Percentiles rank a stretch among this genome's conserved stretches.
phyloP scores from a whole-genome alignment of 23 tunicate species.

The Diplosoma virens region DNA sequence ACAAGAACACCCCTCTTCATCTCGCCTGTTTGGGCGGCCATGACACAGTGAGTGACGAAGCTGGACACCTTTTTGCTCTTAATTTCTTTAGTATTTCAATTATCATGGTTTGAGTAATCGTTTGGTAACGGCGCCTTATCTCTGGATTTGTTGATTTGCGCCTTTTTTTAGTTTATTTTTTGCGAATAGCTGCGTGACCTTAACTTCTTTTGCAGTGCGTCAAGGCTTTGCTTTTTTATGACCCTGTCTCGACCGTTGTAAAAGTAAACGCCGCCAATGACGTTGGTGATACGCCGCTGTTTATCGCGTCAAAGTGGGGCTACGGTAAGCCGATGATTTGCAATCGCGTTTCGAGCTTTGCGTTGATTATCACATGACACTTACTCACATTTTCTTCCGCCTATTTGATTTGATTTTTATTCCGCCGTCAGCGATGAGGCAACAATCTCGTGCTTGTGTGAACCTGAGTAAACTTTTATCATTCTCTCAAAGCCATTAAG shows the following conservation, averaged over 20 bases:
- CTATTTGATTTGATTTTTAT: too few species aligned
- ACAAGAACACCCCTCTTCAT: slow-evolving; percentile 88
- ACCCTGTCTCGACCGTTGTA: slow-evolving; percentile 50
- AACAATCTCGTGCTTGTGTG: background rate
- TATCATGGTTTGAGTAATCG: too few species aligned
- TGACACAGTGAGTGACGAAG: slow-evolving; percentile 51
- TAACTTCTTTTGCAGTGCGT: slow-evolving; percentile 51
- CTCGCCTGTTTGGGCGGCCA: slow-evolving; percentile 80
- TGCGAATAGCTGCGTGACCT: background rate
- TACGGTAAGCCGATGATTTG: slow-evolving; percentile 54
- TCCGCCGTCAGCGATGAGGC: too few species aligned
- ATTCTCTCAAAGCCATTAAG: too few species aligned
- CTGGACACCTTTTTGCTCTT: background rate
- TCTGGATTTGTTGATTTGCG: too few species aligned
- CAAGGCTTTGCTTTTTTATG: slow-evolving; percentile 80
- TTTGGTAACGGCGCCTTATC: too few species aligned
- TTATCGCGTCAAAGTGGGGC: slow-evolving; percentile 87
- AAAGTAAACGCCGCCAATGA: slow-evolving; percentile 65
- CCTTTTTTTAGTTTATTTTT: background rate
- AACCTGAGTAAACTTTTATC: background rate
- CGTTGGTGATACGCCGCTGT: slow-evolving; percentile 77
- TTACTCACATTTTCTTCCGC: too few species aligned
- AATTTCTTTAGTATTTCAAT: too few species aligned
- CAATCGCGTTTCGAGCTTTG: background rate
- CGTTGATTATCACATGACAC: too few species aligned